phyloP scores from a whole-genome alignment of 2,797 vertebrate species.

The Benthosema pterotum region DNA sequence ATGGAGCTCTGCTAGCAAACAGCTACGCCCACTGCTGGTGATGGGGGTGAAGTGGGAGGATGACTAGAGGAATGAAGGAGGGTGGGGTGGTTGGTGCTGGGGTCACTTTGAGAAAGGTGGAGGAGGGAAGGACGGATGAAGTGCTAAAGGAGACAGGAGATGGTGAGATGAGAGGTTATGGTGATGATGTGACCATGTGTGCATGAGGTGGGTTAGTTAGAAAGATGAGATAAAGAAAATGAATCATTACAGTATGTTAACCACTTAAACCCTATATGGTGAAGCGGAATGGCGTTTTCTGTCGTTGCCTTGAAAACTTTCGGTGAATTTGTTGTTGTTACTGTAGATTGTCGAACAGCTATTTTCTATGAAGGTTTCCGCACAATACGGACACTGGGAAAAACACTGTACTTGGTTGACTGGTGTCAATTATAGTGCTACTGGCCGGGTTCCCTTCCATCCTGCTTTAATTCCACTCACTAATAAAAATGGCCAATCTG shows the following conservation, averaged over 20 bases:
- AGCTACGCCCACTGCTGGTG: conserved; percentile 53
- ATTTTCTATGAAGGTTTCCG: no score
- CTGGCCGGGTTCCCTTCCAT: no score
- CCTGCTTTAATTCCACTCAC: no score
- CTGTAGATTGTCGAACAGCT: no score
- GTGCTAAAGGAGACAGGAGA: conserved; percentile 46
- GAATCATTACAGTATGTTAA: neutral
- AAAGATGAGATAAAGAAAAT: neutral
- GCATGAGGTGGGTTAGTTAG: conserved; percentile 29
- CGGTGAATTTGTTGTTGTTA: no score
- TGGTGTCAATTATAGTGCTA: no score
- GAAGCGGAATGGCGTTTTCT: no score
- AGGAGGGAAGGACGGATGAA: conserved; percentile 47
- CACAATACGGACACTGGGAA: no score
- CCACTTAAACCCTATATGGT: no score
- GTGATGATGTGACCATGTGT: neutral
- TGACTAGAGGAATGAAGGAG: conserved; percentile 18
- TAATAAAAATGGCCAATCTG: no score
- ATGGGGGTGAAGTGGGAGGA: conserved; percentile 30
- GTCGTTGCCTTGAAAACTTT: no score
- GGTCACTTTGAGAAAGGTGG: conserved; percentile 37
- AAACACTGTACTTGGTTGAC: no score
- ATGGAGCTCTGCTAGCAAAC: conserved; percentile 47
- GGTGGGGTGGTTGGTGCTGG: conserved; percentile 25
- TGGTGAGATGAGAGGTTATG: conserved; percentile 3